Evolutionary conservation across 2,797 vertebrate genomes (phyloP).

Genomic region (Lithobates pipiens): DNA sequence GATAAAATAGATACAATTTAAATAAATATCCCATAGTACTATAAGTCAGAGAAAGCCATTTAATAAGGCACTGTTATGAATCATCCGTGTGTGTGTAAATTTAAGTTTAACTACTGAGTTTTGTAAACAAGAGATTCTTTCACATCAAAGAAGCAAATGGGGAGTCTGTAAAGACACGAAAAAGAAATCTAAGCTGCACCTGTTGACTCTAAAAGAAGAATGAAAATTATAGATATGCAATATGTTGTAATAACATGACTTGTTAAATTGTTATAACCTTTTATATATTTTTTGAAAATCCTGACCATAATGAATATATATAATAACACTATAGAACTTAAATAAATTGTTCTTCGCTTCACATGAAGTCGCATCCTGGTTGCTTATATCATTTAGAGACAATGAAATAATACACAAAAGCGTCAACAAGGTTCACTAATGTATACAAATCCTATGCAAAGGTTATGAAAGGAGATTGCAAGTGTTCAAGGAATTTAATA

Average conservation of each 20-base stretch:
- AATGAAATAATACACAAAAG: not conserved
- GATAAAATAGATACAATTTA: too few species aligned
- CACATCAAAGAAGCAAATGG: not conserved
- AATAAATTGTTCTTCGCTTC: not conserved
- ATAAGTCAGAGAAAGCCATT: too few species aligned
- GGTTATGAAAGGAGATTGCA: slow-evolving; percentile 18
- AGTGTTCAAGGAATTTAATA: slow-evolving; percentile 15
- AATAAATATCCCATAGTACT: too few species aligned
- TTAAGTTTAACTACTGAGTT: too few species aligned
- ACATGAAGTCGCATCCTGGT: not conserved
- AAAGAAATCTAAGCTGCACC: not conserved
- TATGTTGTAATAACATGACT: not conserved
- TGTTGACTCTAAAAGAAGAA: not conserved
- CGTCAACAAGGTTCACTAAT: not conserved
- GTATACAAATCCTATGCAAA: slow-evolving; percentile 23
- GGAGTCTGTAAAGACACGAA: not conserved
- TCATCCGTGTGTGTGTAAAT: too few species aligned
- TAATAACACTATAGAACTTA: not conserved
- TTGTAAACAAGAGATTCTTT: not conserved
- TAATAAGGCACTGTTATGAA: too few species aligned
- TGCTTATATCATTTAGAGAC: not conserved
- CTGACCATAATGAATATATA: not conserved
- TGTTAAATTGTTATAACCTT: not conserved
- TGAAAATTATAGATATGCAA: not conserved
- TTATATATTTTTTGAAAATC: not conserved